These are phyloP conservation scores for Oscheius sp. DNA, from an alignment of 2,888 invertebrate species.

Conservation along the genomic window DNA sequence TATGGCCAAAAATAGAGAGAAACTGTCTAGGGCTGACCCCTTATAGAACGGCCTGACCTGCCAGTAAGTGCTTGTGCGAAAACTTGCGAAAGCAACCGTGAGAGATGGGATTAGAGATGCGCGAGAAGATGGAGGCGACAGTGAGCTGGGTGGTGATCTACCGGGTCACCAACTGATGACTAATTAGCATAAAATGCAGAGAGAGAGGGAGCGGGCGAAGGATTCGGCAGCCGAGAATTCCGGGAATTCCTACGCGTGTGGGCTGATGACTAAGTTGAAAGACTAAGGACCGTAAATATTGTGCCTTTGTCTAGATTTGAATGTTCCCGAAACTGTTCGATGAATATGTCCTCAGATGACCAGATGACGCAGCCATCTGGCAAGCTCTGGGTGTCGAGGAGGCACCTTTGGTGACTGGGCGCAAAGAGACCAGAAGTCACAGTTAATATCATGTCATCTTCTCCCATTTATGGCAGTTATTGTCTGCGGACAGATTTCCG, in stretches of 20 bases:
- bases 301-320: too few relatives aligned
- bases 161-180: slow-evolving; percentile 2
- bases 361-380: slow-evolving; percentile 10
- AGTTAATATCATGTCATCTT: too few relatives aligned
- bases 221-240: neutral
- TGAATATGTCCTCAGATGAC: slow-evolving; percentile 6
- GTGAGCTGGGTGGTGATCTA: slow-evolving; percentile 1
- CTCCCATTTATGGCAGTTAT: too few relatives aligned
- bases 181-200: slow-evolving; percentile 10
- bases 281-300: too few relatives aligned
- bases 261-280: too few relatives aligned
- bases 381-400: slow-evolving; percentile 1
- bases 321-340: too few relatives aligned
- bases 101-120: neutral
- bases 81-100: slow-evolving; percentile 12
- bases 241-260: neutral
- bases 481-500: neutral
- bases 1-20: neutral
- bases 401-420: too few relatives aligned
- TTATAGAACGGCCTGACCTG: slow-evolving; percentile 17
- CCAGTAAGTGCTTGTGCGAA: neutral
- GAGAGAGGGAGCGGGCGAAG: neutral
- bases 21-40: slow-evolving; percentile 2
- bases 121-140: too few relatives aligned
- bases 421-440: too few relatives aligned